Conservation (phyloP, 1,140 invertebrate genomes). For the Venustaconcha ellipsiformis region DNA sequence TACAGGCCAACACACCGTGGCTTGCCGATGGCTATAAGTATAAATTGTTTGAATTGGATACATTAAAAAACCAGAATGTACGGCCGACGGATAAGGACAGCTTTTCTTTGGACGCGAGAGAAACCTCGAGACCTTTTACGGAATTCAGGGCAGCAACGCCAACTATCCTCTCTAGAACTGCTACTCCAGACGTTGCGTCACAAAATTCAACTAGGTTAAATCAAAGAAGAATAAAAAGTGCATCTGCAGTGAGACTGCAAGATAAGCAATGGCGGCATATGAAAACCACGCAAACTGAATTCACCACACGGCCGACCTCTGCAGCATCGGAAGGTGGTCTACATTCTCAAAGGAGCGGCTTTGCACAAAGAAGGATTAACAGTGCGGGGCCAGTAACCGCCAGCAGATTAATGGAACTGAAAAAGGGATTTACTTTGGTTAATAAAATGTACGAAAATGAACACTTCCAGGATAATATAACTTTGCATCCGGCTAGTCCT, state of each 20-base stretch:
- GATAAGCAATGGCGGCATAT: slow-evolving; percentile 14
- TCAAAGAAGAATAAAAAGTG: slow-evolving; percentile 31
- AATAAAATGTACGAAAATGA: slow-evolving; percentile 46
- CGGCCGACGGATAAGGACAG: slow-evolving; percentile 34
- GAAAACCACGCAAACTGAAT: slow-evolving; percentile 4
- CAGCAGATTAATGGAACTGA: slow-evolving; percentile 26
- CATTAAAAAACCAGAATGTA: slow-evolving; percentile 28
- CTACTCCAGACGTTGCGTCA: slow-evolving; percentile 10
- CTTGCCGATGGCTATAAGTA: slow-evolving; percentile 38
- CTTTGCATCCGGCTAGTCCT: slow-evolving; percentile 43
- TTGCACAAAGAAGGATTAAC: slow-evolving; percentile 27
- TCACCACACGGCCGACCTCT: slow-evolving; percentile 19
- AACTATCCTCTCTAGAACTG: slow-evolving; percentile 19
- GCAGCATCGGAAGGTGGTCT: slow-evolving; percentile 20
- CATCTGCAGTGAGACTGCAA: slow-evolving; percentile 12
- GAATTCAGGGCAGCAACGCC: slow-evolving; percentile 31
- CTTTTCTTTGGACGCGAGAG: slow-evolving; percentile 32
- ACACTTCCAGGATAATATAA: slow-evolving; percentile 27
- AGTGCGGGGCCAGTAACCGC: slow-evolving; percentile 37
- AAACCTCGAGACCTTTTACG: slow-evolving; percentile 32
- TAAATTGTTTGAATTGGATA: slow-evolving; percentile 35
- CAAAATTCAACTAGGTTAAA: slow-evolving; percentile 9
- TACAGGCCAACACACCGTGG: slow-evolving; percentile 23
- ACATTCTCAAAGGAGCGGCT: slow-evolving; percentile 3
- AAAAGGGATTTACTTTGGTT: slow-evolving; percentile 42